These are phyloP conservation scores for Gallinago nigripennis DNA, from an alignment of 2,797 vertebrate species.

Conservation along the genomic window DNA sequence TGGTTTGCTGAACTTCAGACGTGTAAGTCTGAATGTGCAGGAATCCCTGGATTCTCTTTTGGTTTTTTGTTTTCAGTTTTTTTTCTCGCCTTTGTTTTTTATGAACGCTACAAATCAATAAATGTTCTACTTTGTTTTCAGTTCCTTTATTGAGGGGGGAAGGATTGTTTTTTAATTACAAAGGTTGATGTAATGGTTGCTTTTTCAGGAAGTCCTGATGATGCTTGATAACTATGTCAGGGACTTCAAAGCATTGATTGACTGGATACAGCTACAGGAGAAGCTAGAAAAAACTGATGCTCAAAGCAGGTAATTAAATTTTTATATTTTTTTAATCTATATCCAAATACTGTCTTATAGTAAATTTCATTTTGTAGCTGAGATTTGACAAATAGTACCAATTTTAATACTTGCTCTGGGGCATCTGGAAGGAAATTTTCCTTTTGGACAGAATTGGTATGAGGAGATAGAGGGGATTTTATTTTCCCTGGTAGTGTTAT, in stretches of 20 bases:
- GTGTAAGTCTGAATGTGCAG: neutral
- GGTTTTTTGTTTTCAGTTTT: neutral
- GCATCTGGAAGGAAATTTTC: neutral
- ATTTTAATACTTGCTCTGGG: neutral
- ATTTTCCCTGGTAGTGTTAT: neutral
- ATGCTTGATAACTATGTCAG: slow-evolving; percentile 98
- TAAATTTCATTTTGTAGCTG: neutral
- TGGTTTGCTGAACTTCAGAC: neutral
- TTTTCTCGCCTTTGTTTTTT: neutral
- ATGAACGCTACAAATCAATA: neutral
- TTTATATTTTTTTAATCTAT: neutral
- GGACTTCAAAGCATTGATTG: slow-evolving; percentile 98
- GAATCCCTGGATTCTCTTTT: neutral
- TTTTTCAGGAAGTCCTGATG: slow-evolving; percentile 94
- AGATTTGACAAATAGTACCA: neutral
- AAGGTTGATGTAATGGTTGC: neutral
- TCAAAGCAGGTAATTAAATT: slow-evolving; percentile 89
- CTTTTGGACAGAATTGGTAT: neutral
- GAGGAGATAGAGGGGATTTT: neutral
- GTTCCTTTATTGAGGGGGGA: neutral
- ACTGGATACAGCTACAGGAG: slow-evolving; percentile 99
- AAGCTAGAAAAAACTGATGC: slow-evolving; percentile 98
- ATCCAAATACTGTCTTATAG: neutral
- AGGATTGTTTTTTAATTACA: neutral
- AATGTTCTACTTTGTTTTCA: neutral